Conservation (phyloP, 2,113 vertebrate species). For the Tragelaphus scriptus region DNA sequence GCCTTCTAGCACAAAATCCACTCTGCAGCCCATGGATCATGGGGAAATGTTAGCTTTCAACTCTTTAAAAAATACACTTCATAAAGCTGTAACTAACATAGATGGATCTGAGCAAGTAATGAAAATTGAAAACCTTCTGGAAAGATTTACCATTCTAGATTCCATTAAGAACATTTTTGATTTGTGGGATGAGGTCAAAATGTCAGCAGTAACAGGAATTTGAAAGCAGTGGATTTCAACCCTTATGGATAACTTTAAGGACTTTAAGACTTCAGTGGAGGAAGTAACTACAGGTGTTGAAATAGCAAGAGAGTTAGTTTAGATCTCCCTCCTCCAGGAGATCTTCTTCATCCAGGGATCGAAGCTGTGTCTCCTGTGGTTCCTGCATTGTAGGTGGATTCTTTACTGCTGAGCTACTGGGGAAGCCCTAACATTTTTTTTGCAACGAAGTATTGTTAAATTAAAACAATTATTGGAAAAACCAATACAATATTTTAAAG, state of each 20-base stretch:
- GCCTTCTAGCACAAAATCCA: neutral
- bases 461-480: too few relatives aligned
- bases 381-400: neutral
- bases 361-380: neutral
- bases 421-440: neutral
- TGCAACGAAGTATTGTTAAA: neutral
- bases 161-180: neutral
- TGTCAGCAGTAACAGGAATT: neutral
- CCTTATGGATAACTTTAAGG: neutral
- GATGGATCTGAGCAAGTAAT: neutral
- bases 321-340: neutral
- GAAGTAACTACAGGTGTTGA: neutral
- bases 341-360: neutral
- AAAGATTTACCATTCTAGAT: neutral
- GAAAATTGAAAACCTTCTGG: neutral
- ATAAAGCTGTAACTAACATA: neutral
- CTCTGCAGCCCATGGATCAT: neutral
- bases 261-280: neutral
- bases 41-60: neutral
- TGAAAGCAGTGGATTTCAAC: neutral
- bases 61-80: neutral
- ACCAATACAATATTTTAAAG: too few relatives aligned
- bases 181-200: neutral
- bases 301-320: neutral
- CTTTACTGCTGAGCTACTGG: neutral